A percentile compares a stretch with the other conserved stretches of the same genome.
phyloP scores from a whole-genome alignment of 2,888 invertebrate species.

The Carcina quercana region DNA sequence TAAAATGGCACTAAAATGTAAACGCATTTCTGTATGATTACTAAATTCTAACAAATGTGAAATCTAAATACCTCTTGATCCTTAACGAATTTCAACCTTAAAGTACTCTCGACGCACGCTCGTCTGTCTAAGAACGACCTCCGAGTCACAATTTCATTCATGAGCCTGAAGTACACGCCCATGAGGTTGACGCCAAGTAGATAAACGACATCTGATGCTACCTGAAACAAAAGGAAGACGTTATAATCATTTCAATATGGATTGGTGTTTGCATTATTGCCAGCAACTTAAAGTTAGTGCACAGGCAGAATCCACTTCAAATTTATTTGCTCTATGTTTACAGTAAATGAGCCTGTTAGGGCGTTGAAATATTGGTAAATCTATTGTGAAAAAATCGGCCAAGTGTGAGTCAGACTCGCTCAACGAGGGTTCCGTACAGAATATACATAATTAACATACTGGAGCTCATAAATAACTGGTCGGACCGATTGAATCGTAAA shows the following conservation, averaged over 20 bases:
- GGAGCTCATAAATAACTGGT: too few species aligned
- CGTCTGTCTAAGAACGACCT: slow-evolving; percentile 91
- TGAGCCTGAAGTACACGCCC: slow-evolving; percentile 90
- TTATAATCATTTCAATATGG: background rate
- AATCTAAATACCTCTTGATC: slow-evolving; percentile 89
- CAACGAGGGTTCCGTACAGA: too few species aligned
- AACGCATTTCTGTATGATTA: too few species aligned
- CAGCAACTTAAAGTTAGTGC: background rate
- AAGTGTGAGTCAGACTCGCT: too few species aligned
- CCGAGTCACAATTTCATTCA: slow-evolving; percentile 91
- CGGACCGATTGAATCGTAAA: too few species aligned
- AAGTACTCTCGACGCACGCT: slow-evolving; percentile 89
- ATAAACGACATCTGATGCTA: slow-evolving; percentile 81
- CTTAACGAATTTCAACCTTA: slow-evolving; percentile 86
- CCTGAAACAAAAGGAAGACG: slow-evolving; percentile 72
- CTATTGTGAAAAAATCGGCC: too few species aligned
- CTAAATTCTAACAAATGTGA: too few species aligned
- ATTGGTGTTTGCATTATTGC: background rate
- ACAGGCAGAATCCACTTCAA: background rate
- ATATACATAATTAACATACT: too few species aligned
- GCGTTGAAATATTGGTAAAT: too few species aligned
- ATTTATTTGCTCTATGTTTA: background rate
- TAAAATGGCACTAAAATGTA: too few species aligned
- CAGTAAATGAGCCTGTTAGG: too few species aligned
- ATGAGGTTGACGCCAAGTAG: slow-evolving; percentile 84